Conservation (phyloP, 30 jellyfish, hydroid and myxozoan species). For the Catostylus mosaicus region DNA sequence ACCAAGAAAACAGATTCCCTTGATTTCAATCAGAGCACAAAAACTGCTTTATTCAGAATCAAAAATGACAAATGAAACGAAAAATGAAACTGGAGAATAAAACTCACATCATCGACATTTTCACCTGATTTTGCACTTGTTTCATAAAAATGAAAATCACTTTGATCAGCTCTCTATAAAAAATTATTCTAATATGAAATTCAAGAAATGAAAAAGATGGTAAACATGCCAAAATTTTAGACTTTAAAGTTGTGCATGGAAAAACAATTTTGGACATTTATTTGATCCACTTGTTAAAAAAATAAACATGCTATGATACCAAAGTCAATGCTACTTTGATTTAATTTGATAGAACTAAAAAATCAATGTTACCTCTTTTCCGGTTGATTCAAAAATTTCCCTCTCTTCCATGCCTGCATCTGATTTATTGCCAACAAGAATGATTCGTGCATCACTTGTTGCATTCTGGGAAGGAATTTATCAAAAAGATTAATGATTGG, state of each 20-base stretch:
- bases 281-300: neutral
- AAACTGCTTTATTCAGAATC: too few species aligned
- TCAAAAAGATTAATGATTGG: neutral
- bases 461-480: slow-evolving; percentile 47
- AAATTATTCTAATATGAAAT: too few species aligned
- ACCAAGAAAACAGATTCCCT: too few species aligned
- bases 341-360: too few species aligned
- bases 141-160: slow-evolving; percentile 46
- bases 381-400: slow-evolving; percentile 33
- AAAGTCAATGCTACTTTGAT: too few species aligned
- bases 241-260: too few species aligned
- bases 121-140: slow-evolving; percentile 81
- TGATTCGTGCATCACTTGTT: slow-evolving; percentile 43
- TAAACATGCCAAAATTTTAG: too few species aligned
- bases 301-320: neutral
- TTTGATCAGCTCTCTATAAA: slow-evolving; percentile 65
- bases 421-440: slow-evolving; percentile 75
- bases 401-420: slow-evolving; percentile 56
- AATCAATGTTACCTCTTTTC: slow-evolving; percentile 42
- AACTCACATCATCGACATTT: slow-evolving; percentile 54
- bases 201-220: too few species aligned
- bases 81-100: neutral
- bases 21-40: too few species aligned
- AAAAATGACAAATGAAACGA: neutral
- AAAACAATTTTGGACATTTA: too few species aligned